Evolutionary conservation across 2,113 vertebrate species (phyloP).

Genomic region (Puntigrus tetrazona): DNA sequence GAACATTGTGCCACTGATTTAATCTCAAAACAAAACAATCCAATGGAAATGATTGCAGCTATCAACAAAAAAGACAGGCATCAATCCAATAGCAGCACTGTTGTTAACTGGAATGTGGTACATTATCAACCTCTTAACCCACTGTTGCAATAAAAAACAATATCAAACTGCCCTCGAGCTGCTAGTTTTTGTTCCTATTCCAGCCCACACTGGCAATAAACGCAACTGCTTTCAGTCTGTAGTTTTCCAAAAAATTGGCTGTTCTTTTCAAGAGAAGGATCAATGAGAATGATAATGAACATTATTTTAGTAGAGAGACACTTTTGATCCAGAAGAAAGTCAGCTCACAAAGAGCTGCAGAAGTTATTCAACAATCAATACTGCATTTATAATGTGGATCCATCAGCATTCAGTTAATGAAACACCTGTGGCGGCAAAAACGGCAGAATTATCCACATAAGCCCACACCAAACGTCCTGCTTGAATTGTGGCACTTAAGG

Average conservation of each 20-base stretch:
- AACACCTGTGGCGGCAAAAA: neutral
- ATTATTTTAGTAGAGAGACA: neutral
- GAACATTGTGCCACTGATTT: neutral
- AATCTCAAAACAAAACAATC: neutral
- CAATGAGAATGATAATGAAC: conserved; percentile 28
- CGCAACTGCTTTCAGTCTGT: neutral
- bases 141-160: neutral
- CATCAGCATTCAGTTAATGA: conserved; percentile 20
- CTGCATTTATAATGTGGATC: conserved; percentile 5
- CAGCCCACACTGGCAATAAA: neutral
- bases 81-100: neutral
- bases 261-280: conserved; percentile 5
- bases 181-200: neutral
- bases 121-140: neutral
- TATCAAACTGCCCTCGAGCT: neutral
- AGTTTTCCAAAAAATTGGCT: neutral
- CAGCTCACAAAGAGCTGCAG: neutral
- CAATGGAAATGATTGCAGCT: neutral
- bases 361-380: conserved; percentile 23
- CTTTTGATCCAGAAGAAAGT: conserved; percentile 27
- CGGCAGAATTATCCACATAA: neutral
- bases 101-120: neutral
- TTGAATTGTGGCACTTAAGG: conserved; percentile 9
- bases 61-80: neutral
- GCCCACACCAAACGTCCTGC: neutral